Base-by-base conservation (phyloP, 2,888 invertebrate genomes). In the Margaritifera margaritifera region DNA sequence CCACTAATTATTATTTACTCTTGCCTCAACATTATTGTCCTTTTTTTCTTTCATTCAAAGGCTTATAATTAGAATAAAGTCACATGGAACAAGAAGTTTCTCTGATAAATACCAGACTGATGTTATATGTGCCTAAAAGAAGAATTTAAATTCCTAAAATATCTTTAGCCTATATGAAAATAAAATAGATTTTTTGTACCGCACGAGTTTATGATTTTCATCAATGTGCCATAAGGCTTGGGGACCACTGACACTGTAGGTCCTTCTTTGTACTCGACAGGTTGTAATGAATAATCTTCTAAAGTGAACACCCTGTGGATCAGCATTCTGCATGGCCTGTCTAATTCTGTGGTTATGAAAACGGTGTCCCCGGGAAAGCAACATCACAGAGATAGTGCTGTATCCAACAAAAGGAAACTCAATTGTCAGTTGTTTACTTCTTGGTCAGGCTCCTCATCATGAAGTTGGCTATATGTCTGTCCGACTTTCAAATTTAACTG, bases 261-360 rank as follows among this genome's bases (percentile, higher is more conserved):
- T 54, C 19, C 72, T 58, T 22, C 72, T n/a, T 51, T 51, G 63
- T 50, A 71, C 54, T 57, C 70, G 52, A 52, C 31, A 55, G 19
- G 42, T 31, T n/a, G 55, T n/a, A 20, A 66, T 53, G 54, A 70
- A 70, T 31, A 66, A 19, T 66, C 66, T 66, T 27, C 64, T 64
- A 51, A 72, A 59, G 22, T 61, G 57, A 55, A 60, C 42, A 11
- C 66, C 69, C 22, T 56, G 19, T 19, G 62, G 69, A 51, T 72
- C 66, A 42, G 54, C 64, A 42, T 24, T 54, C 51, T 53, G 3
- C 27, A 66, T 42, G 19, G 57, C 68, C 42, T 59, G 15, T 63
- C 67, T 54, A 18, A 67, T 1, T 61, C 59, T 66, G 20, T 58
- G 19, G 55, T 50, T 31, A 24, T 62, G 62, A 6, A 69, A 31